These are phyloP conservation scores for Malurus alboscapulatus DNA, from an alignment of 2,113 vertebrate species.

Conservation along the genomic window DNA sequence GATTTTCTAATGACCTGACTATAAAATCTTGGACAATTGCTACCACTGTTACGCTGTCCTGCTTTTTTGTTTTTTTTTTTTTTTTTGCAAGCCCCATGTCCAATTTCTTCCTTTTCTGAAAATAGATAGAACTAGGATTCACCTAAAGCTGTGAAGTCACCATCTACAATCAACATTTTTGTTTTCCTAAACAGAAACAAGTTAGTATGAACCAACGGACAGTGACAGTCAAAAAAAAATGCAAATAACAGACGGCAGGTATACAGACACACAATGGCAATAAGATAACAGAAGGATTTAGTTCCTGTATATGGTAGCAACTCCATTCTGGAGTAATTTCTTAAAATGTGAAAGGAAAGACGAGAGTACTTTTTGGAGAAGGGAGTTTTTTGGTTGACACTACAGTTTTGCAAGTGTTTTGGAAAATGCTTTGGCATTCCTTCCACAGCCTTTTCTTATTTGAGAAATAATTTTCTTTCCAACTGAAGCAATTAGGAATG, in stretches of 20 bases:
- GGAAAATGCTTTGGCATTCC: background rate
- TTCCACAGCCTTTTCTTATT: background rate
- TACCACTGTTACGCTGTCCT: background rate
- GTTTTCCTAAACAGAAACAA: background rate
- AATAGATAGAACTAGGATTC: background rate
- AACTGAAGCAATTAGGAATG: background rate
- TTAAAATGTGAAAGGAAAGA: background rate
- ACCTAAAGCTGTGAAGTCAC: background rate
- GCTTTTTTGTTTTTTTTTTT: background rate
- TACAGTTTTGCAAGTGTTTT: background rate
- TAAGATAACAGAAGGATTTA: background rate
- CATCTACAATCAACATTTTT: background rate
- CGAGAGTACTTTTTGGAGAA: background rate
- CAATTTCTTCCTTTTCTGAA: background rate
- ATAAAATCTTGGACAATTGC: background rate
- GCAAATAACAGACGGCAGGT: background rate
- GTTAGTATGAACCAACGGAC: background rate
- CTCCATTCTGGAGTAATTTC: background rate
- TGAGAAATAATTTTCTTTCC: background rate
- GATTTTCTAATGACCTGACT: background rate
- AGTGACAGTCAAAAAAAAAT: background rate
- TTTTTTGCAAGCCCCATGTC: background rate
- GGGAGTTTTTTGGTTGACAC: background rate
- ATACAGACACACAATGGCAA: background rate
- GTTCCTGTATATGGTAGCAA: background rate